A percentile compares a stretch with the other conserved stretches of the same genome.
These are phyloP conservation scores for Drosophila maculinotata DNA, from an alignment of 2,888 invertebrate genomes.

Conservation along the genomic window DNA sequence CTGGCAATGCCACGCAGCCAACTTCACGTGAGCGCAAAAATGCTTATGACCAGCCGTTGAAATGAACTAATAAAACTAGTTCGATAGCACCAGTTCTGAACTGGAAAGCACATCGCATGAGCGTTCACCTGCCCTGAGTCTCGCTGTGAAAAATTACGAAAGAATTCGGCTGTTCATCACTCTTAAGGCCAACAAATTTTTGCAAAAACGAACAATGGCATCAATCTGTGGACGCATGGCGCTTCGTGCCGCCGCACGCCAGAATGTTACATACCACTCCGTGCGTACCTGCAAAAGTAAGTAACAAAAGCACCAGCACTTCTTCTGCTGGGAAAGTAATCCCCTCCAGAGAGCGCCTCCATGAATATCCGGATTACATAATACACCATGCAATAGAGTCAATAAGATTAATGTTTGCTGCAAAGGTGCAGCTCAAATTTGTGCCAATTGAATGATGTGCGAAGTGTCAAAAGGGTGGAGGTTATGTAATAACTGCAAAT, in stretches of 20 bases:
- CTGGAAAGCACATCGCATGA: constrained; percentile 36
- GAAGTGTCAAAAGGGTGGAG: constrained; percentile 54
- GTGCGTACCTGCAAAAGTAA: constrained; percentile 90
- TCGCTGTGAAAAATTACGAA: constrained; percentile 77
- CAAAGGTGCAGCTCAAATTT: neutral
- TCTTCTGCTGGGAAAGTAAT: constrained; percentile 12
- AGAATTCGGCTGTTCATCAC: constrained; percentile 72
- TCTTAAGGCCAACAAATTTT: constrained; percentile 61
- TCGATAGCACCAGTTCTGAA: constrained; percentile 35
- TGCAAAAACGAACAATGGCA: constrained; percentile 87
- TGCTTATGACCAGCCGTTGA: neutral
- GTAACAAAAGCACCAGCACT: constrained; percentile 77
- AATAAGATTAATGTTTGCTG: too few species aligned
- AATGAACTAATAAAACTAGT: neutral
- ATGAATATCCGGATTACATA: constrained; percentile 60
- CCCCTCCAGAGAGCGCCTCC: constrained; percentile 7
- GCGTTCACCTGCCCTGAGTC: constrained; percentile 52
- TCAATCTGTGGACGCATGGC: constrained; percentile 91
- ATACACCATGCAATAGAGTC: constrained; percentile 7
- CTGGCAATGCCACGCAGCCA: constrained; percentile 5
- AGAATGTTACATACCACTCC: constrained; percentile 88
- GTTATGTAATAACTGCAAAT: constrained; percentile 71
- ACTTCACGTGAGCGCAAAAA: constrained; percentile 7
- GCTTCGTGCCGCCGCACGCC: constrained; percentile 88
- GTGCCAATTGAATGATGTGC: constrained; percentile 23